phyloP scores from a whole-genome alignment of 2,113 vertebrate genomes.

The Oophaga pumilio region DNA sequence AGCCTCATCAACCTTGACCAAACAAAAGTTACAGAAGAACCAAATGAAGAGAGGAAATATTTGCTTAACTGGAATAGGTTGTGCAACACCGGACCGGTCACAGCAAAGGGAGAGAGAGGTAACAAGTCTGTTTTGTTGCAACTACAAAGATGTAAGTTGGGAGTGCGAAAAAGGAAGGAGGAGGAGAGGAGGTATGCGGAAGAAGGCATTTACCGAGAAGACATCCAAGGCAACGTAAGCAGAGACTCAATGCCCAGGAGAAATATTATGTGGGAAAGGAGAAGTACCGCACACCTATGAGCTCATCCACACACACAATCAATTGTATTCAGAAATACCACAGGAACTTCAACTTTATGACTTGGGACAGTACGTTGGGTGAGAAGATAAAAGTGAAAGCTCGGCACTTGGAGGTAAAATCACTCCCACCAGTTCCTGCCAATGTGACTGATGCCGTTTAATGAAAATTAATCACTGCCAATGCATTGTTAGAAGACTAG shows the following conservation, averaged over 20 bases:
- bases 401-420: neutral
- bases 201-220: neutral
- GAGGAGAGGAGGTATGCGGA: neutral
- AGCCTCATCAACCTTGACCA: neutral
- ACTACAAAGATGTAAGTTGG: neutral
- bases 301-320: neutral
- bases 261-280: neutral
- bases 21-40: neutral
- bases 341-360: neutral
- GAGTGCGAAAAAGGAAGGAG: neutral
- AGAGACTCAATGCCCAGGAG: neutral
- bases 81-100: neutral
- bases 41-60: neutral
- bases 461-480: neutral
- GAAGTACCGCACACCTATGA: neutral
- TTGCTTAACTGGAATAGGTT: conserved; percentile 6
- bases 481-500: neutral
- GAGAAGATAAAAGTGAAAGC: conserved; percentile 25
- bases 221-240: neutral
- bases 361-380: neutral
- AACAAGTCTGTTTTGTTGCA: conserved; percentile 23
- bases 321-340: neutral
- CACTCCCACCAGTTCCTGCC: neutral
- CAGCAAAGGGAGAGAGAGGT: neutral
- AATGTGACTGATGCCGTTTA: neutral